A percentile compares a stretch with the other conserved stretches of the same genome.
Evolutionary conservation across 2,797 vertebrate genomes (phyloP).

Genomic region (Brachymystax lenok): DNA sequence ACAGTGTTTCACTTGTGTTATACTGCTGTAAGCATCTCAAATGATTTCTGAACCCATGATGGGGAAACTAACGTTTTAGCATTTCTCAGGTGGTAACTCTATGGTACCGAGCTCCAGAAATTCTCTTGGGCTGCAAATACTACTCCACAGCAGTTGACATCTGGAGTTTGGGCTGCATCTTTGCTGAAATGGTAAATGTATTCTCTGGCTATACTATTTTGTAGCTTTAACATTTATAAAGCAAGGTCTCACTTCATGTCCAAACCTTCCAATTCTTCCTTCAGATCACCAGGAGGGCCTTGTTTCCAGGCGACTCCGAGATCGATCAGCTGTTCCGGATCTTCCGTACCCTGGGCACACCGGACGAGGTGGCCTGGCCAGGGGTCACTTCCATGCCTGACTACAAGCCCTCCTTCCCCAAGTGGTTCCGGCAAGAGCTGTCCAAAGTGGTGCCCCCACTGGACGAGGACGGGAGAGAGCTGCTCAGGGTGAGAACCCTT

Average conservation of each 20-base stretch:
- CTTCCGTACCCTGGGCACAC: slow-evolving; percentile 93
- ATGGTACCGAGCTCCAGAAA: slow-evolving; percentile 96
- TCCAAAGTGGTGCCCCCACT: slow-evolving; percentile 89
- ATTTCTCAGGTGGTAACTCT: slow-evolving; percentile 87
- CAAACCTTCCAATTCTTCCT: slow-evolving; percentile 7
- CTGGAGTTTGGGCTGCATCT: slow-evolving; percentile 97
- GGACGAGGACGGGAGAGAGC: slow-evolving; percentile 89
- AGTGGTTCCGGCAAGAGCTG: slow-evolving; percentile 92
- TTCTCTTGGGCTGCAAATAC: slow-evolving; percentile 94
- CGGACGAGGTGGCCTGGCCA: slow-evolving; percentile 89
- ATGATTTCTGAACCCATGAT: neutral
- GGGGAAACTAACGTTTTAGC: neutral
- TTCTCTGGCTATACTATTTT: neutral
- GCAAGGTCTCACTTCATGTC: neutral
- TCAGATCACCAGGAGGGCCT: slow-evolving; percentile 87
- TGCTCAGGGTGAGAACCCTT: slow-evolving; percentile 82
- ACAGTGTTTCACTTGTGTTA: neutral
- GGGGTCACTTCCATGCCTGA: slow-evolving; percentile 95
- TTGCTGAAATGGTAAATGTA: slow-evolving; percentile 91
- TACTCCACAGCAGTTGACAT: slow-evolving; percentile 96
- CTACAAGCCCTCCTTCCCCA: slow-evolving; percentile 94
- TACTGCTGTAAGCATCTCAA: neutral
- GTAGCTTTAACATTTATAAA: neutral
- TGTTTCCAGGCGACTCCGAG: slow-evolving; percentile 94
- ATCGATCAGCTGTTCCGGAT: slow-evolving; percentile 96